phyloP scores from a whole-genome alignment of 2,888 invertebrate genomes.

The Congeria kusceri region DNA sequence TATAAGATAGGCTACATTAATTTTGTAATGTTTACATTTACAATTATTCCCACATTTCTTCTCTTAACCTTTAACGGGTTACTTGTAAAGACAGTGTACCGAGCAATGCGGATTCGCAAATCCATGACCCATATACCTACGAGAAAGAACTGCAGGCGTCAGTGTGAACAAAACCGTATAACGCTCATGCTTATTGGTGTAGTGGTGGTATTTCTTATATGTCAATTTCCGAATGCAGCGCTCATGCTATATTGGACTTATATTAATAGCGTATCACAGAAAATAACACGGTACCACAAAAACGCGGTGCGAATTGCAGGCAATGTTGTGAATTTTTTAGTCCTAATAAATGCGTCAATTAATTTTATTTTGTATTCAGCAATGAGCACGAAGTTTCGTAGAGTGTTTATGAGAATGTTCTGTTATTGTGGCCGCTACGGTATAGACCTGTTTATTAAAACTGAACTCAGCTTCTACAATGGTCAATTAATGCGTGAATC shows the following conservation, averaged over 20 bases:
- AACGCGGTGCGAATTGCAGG: slow-evolving; percentile 86
- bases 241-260: slow-evolving; percentile 87
- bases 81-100: slow-evolving; percentile 88
- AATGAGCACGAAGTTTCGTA: slow-evolving; percentile 91
- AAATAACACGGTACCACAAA: slow-evolving; percentile 32
- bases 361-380: slow-evolving; percentile 93
- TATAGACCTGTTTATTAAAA: not conserved
- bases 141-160: slow-evolving; percentile 52
- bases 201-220: slow-evolving; percentile 91
- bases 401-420: slow-evolving; percentile 86
- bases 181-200: slow-evolving; percentile 92
- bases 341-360: slow-evolving; percentile 90
- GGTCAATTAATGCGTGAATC: not conserved
- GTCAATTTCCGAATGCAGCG: slow-evolving; percentile 90
- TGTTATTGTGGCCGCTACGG: slow-evolving; percentile 37
- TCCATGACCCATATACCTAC: slow-evolving; percentile 66
- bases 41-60: slow-evolving; percentile 89
- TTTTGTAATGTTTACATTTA: slow-evolving; percentile 85
- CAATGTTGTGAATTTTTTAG: slow-evolving; percentile 86
- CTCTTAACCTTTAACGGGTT: slow-evolving; percentile 91
- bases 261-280: slow-evolving; percentile 47
- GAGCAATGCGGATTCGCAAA: slow-evolving; percentile 70
- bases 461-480: not conserved
- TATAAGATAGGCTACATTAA: slow-evolving; percentile 89
- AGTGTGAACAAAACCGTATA: slow-evolving; percentile 87